phyloP scores from a whole-genome alignment of 2,797 vertebrate genomes.

The Rhyacichthys aspro region DNA sequence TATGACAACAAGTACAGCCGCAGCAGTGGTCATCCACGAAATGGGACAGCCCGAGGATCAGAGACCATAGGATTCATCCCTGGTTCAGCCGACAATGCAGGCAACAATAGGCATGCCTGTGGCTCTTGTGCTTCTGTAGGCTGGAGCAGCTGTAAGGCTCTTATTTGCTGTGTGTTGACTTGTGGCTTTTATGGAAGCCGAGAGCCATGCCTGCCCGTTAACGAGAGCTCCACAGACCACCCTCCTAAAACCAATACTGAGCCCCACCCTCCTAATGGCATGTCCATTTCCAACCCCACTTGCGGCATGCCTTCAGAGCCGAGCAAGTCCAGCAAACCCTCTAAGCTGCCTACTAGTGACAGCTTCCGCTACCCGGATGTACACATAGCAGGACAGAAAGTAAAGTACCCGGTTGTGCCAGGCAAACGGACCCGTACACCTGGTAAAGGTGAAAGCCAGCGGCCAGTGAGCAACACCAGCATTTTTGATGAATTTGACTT shows the following conservation, averaged over 20 bases:
- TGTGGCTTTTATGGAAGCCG: constrained; percentile 89
- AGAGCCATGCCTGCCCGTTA: constrained; percentile 79
- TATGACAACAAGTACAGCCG: constrained; percentile 57
- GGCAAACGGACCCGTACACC: constrained; percentile 63
- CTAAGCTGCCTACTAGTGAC: constrained; percentile 78
- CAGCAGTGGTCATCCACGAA: constrained; percentile 74
- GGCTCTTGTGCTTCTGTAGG: constrained; percentile 86
- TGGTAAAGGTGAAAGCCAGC: constrained; percentile 74
- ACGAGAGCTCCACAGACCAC: constrained; percentile 85
- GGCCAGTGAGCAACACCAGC: constrained; percentile 83
- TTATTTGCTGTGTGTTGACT: constrained; percentile 92
- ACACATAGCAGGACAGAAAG: constrained; percentile 88
- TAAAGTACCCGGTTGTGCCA: constrained; percentile 70
- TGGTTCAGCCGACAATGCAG: constrained; percentile 81
- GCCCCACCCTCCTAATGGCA: constrained; percentile 74
- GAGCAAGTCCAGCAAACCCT: constrained; percentile 71
- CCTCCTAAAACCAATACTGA: constrained; percentile 64
- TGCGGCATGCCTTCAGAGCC: constrained; percentile 73
- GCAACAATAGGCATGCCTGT: constrained; percentile 73
- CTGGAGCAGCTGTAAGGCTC: constrained; percentile 88
- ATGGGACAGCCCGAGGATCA: constrained; percentile 76
- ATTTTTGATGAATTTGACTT: constrained; percentile 89
- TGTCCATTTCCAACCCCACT: constrained; percentile 76
- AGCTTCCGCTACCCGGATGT: constrained; percentile 95
- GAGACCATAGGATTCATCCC: constrained; percentile 93